These are phyloP conservation scores for Deilephila elpenor DNA, from an alignment of 2,888 invertebrate genomes.

Conservation along the genomic window DNA sequence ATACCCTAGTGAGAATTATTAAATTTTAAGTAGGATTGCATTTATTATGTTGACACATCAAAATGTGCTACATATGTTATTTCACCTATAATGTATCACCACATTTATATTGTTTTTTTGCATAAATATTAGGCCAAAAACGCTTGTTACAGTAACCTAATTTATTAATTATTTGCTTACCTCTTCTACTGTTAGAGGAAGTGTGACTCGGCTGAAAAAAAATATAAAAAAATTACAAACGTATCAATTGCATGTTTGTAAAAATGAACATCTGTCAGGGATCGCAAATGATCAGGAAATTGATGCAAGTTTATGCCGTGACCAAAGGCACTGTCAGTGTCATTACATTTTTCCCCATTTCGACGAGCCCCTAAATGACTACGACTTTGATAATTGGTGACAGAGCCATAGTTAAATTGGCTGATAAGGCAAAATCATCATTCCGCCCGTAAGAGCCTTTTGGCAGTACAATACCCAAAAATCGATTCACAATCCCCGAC, in stretches of 20 bases:
- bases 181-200: constrained; percentile 98
- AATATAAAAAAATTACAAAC: constrained; percentile 41
- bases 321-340: constrained; percentile 73
- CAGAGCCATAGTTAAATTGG: constrained; percentile 38
- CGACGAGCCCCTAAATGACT: constrained; percentile 16
- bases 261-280: constrained; percentile 57
- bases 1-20: too few species aligned
- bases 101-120: background rate
- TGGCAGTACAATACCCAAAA: constrained; percentile 61
- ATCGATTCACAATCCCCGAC: constrained; percentile 77
- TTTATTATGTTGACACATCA: background rate
- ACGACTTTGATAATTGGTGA: background rate
- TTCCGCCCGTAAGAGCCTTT: constrained; percentile 54
- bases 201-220: constrained; percentile 95
- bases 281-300: constrained; percentile 44
- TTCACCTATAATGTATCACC: background rate
- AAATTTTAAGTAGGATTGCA: too few species aligned
- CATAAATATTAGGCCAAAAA: constrained; percentile 19
- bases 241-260: constrained; percentile 31
- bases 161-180: constrained; percentile 82
- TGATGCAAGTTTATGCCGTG: constrained; percentile 56
- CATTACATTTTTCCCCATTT: constrained; percentile 42
- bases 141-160: constrained; percentile 41
- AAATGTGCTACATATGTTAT: background rate
- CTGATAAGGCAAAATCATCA: constrained; percentile 57